Conservation (phyloP, 2,113 vertebrate species). For the Perca fluviatilis region DNA sequence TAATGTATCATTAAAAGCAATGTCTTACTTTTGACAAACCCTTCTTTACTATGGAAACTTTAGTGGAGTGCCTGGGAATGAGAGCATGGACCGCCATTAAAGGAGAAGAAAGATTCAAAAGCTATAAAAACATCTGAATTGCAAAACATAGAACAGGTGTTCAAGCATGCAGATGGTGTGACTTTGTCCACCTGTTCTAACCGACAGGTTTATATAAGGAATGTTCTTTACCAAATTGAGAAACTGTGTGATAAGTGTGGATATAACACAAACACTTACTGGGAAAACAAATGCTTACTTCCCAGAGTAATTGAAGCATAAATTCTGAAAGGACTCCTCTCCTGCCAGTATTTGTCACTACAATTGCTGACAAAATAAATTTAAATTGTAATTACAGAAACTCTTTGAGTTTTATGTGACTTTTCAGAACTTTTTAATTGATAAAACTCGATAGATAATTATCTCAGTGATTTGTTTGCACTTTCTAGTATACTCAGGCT, state of each 20-base stretch:
- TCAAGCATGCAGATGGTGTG: neutral
- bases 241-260: neutral
- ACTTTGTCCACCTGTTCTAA: neutral
- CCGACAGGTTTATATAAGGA: neutral
- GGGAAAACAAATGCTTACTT: neutral
- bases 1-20: no score
- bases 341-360: neutral
- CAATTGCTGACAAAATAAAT: neutral
- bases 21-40: neutral
- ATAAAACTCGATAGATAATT: neutral
- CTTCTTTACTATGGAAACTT: neutral
- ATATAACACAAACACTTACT: neutral
- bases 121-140: neutral
- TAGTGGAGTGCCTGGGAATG: neutral
- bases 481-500: neutral
- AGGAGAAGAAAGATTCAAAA: neutral
- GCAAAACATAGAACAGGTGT: neutral
- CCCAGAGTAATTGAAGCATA: neutral
- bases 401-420: neutral
- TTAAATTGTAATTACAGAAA: neutral
- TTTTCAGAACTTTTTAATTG: neutral
- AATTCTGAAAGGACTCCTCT: neutral
- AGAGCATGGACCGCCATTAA: neutral
- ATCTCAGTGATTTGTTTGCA: conserved; percentile 14
- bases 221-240: neutral